Evolutionary conservation across 2,797 vertebrate genomes (phyloP), one percentile per base, ranked within the genome.

Genomic region (Typhlichthys subterraneus): DNA sequence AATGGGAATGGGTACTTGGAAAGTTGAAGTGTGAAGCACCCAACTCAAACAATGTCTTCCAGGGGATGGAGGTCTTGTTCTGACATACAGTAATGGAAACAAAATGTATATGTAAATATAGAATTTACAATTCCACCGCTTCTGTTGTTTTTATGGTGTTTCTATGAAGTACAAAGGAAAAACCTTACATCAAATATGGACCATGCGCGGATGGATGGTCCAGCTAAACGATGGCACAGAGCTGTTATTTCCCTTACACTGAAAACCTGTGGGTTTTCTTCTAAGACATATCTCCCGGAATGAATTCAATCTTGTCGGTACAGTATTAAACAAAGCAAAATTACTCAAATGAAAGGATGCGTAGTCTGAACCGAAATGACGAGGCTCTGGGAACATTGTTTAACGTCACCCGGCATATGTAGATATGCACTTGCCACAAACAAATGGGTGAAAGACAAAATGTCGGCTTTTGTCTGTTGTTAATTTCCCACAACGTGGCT

Each of bases 21-120:
- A 75, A 77, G 81, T 84, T 61, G 83, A 72, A 67, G 54, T 38
- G 3, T 23, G 81, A 77, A 73, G 51, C 61, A 73, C 77, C 76
- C 68, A 72, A 76, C 83, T 87, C 73, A 85, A 89, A 87, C 80
- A 84, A 57, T 53, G 70, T 77, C 70, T 75, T 52, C 55, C 38
- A 42, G 38, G 38, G 60, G 64, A 69, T 61, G 65, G 49, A 62
- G 77, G 57, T 77, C 78, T 48, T 57, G 10, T 70, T 75, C 57
- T 72, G 71, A 86, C 77, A 73, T 72, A 69, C 79, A 66, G 68
- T 77, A 65, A 15, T 10, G n/a, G 54, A 46, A 68, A 42, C 7
- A 42, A 7, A 42, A 42, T 42, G 9, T 42, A 42, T 42, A 42
- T 42, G 9, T 42, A 38, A 7, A 38, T 38, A 38, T 38, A 38